These are phyloP conservation scores for Cephus runcator DNA, from an alignment of 2,888 invertebrate species.

Conservation along the genomic window DNA sequence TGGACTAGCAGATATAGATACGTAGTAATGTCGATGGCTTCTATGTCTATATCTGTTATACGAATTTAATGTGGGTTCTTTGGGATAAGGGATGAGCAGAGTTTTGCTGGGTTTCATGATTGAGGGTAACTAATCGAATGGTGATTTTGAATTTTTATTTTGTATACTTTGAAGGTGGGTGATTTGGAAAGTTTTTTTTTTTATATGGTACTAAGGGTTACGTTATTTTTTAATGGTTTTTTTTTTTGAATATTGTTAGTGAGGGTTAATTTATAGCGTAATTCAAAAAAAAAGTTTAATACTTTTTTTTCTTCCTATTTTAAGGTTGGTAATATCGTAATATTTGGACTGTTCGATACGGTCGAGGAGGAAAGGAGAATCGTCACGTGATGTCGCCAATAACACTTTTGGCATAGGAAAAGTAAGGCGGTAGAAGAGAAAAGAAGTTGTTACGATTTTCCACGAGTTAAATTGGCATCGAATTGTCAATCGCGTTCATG, in stretches of 20 bases:
- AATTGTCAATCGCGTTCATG: constrained; percentile 35
- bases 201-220: neutral
- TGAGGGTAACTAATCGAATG: too few species aligned
- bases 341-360: neutral
- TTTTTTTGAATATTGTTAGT: neutral
- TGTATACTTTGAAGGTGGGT: neutral
- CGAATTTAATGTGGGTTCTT: neutral
- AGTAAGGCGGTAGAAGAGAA: neutral
- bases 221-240: neutral
- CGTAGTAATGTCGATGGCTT: neutral
- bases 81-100: neutral
- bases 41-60: neutral
- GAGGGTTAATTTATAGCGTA: neutral
- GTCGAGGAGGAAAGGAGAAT: neutral
- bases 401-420: neutral
- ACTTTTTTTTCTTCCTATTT: neutral
- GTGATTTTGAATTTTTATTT: neutral
- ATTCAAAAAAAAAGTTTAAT: neutral
- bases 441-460: constrained; percentile 39
- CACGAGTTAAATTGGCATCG: constrained; percentile 36
- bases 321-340: neutral
- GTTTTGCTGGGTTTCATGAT: neutral
- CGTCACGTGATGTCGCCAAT: neutral
- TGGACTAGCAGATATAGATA: neutral
- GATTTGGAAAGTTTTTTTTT: neutral